A percentile compares a stretch with the other conserved stretches of the same genome.
Evolutionary conservation across 92 coral and sea anemone species (phyloP).

Genomic region (Ricordea florida): DNA sequence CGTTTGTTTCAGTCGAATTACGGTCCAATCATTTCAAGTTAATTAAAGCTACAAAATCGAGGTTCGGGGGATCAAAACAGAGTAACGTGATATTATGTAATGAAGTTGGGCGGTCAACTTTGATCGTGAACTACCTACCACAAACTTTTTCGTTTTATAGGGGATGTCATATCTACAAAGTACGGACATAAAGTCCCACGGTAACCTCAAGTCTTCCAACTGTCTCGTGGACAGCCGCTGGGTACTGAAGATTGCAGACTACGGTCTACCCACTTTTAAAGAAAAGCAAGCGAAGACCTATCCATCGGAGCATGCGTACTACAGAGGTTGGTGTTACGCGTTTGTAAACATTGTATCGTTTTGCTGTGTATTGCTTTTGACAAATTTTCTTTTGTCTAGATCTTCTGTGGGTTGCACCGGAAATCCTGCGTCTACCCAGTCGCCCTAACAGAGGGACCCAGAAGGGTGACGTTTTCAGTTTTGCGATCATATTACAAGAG

Average conservation of each 20-base stretch:
- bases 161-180: constrained; percentile 93
- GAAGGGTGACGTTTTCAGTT: constrained; percentile 95
- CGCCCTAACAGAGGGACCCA: constrained; percentile 89
- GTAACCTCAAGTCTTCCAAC: constrained; percentile 93
- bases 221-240: constrained; percentile 98
- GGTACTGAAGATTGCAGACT: constrained; percentile 95
- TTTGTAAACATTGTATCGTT: neutral
- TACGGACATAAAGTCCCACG: constrained; percentile 93
- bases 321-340: constrained; percentile 66
- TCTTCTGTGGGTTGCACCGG: constrained; percentile 94
- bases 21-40: too few relatives aligned
- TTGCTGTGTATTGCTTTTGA: neutral
- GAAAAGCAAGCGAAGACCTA: constrained; percentile 86
- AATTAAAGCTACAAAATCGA: too few relatives aligned
- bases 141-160: constrained; percentile 23
- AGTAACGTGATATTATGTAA: too few relatives aligned
- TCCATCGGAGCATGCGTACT: constrained; percentile 84
- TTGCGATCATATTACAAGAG: constrained; percentile 93
- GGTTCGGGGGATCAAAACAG: too few relatives aligned
- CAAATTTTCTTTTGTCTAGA: constrained; percentile 31
- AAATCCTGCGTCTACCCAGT: constrained; percentile 76
- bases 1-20: too few relatives aligned
- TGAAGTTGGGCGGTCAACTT: too few relatives aligned
- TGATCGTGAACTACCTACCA: neutral
- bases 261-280: constrained; percentile 90